Evolutionary conservation across 2,888 invertebrate genomes (phyloP), one percentile per base, ranked within the genome.

Genomic region (Andrena bicolor): DNA sequence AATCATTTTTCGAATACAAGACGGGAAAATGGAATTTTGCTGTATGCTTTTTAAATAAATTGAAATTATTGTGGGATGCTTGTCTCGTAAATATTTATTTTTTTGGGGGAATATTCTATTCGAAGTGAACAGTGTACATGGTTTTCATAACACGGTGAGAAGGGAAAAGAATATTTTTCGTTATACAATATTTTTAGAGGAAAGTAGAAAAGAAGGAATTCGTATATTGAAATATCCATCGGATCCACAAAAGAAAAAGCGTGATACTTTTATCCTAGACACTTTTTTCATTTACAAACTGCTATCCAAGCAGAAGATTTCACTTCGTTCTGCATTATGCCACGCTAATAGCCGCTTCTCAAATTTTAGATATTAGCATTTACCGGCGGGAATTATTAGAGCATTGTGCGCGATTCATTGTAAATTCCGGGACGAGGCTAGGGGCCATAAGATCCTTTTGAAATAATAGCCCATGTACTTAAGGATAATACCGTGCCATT

Each of bases 401-500:
- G 82, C 77, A 30, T 63, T 26, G 10, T 35, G 4, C 49, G 10
- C 60, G 72, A 32, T 76, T 60, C 48, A 51, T 82, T 20, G 49
- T 32, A n/a, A 74, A 73, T 65, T 71, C 65, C 49, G 61, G 20
- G 49, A 56, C 58, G 7, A 28, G 20, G 28, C n/a, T 32, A 30
- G 30, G 49, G 49, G 35, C 75, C 65, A 66, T 58, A 66, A 63
- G 49, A 66, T 53, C 66, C 32, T 32, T 56, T 61, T 8, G 51
- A 41, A 71, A 71, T 77, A 82, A 82, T 77, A 32, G 77, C 49
- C 2, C 23, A 35, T 23, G 49, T 53, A 66, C 56, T 76, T 74
- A 74, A 66, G 66, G 63, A 28, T 81, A 83, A 70, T 73, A 53
- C 48, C 16, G 60, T 66, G 61, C 77, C 82, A 70, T 73, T 76